Conservation (phyloP, 2,113 vertebrate species). For the Orthochromis indermauri region DNA sequence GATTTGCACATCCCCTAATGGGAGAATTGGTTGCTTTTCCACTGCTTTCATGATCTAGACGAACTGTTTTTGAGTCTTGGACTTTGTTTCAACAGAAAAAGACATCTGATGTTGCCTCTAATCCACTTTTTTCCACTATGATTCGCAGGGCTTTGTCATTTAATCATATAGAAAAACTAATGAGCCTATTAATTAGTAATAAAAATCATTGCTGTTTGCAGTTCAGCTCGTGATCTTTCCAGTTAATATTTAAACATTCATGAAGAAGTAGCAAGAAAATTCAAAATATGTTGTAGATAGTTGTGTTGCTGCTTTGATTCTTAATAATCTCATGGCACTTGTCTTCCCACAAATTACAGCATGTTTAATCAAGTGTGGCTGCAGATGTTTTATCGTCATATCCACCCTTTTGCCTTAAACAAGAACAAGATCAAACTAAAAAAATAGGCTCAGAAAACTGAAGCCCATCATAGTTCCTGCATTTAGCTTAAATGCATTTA, state of each 20-base stretch:
- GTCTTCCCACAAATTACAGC: neutral
- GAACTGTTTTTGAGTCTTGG: fast-evolving
- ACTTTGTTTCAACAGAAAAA: neutral
- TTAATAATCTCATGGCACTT: neutral
- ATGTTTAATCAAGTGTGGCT: neutral
- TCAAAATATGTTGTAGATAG: neutral
- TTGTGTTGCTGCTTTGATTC: neutral
- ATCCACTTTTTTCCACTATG: neutral
- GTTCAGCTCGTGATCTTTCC: neutral
- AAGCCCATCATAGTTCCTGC: neutral
- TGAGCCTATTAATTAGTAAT: neutral
- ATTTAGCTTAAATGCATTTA: neutral
- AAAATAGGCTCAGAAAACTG: neutral
- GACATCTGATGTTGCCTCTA: neutral
- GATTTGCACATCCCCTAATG: fast-evolving
- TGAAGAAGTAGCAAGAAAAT: neutral
- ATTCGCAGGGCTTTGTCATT: neutral
- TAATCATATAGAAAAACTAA: neutral
- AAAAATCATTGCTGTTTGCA: neutral
- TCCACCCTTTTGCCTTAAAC: neutral
- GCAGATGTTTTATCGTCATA: neutral
- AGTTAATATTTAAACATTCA: neutral
- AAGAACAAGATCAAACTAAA: neutral
- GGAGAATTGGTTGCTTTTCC: neutral
- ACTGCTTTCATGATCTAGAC: neutral